Percentiles rank a stretch among this genome's conserved stretches.
Conservation (phyloP, 2,113 vertebrate species). For the Lynx canadensis region DNA sequence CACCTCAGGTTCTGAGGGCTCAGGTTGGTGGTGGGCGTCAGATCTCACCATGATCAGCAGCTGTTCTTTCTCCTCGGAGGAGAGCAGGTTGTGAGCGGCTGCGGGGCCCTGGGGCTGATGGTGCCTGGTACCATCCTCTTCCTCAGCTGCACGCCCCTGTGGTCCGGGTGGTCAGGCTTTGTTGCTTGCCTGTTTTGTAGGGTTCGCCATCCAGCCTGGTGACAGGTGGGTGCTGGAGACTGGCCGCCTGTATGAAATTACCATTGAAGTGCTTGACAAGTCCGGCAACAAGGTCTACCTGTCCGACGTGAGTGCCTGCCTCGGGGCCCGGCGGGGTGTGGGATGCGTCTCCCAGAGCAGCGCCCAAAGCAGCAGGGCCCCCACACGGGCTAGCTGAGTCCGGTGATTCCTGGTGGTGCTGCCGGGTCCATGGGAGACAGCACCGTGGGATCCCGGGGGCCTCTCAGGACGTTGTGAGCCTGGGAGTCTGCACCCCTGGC, state of each 20-base stretch:
- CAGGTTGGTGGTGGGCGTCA: fast-evolving
- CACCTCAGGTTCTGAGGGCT: background rate
- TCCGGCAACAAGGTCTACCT: slow-evolving; percentile 93
- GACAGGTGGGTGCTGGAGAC: slow-evolving; percentile 96
- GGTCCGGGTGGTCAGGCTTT: background rate
- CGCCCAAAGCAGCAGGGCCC: background rate
- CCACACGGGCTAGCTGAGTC: background rate
- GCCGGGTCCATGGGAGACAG: background rate
- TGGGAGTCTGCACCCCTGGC: no score
- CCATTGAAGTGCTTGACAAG: slow-evolving; percentile 95
- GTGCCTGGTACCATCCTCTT: background rate
- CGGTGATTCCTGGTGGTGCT: background rate
- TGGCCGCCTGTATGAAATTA: slow-evolving; percentile 90
- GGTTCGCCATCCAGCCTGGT: slow-evolving; percentile 93
- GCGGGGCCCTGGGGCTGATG: background rate
- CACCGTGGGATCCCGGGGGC: fast-evolving
- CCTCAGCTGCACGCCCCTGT: no score
- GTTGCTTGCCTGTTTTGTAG: slow-evolving; percentile 81
- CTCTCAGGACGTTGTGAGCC: background rate
- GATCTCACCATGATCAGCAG: fast-evolving
- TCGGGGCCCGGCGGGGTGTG: background rate
- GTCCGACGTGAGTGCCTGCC: slow-evolving; percentile 92
- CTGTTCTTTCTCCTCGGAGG: background rate
- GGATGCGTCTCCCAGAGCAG: background rate
- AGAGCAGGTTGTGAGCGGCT: background rate